Conservation (phyloP, 2,888 invertebrate species). For the Margaritifera margaritifera region DNA sequence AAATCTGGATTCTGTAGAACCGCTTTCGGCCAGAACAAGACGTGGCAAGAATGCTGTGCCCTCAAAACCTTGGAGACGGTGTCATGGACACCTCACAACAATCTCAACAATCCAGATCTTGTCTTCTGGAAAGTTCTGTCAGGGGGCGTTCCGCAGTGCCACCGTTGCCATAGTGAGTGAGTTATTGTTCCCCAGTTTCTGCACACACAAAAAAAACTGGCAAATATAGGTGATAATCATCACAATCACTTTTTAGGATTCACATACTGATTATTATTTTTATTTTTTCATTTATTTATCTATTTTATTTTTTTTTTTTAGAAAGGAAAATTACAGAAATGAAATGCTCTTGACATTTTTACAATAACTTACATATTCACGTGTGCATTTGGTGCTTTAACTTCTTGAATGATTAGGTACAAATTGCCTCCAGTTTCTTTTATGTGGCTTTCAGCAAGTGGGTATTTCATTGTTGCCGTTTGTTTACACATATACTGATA, state of each 20-base stretch:
- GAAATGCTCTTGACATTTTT: too few relatives aligned
- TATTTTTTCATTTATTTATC: constrained; percentile 2
- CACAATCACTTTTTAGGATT: too few relatives aligned
- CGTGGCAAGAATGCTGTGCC: constrained; percentile 43
- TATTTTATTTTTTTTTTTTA: too few relatives aligned
- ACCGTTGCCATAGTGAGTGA: constrained; percentile 55
- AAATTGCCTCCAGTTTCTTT: too few relatives aligned
- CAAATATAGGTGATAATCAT: not conserved
- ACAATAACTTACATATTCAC: too few relatives aligned
- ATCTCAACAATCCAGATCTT: constrained; percentile 24
- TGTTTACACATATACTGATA: too few relatives aligned
- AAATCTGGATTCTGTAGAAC: constrained; percentile 33
- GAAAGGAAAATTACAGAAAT: too few relatives aligned
- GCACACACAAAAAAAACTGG: too few relatives aligned
- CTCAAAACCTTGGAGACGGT: constrained; percentile 13
- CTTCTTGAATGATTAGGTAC: too few relatives aligned
- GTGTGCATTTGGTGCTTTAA: too few relatives aligned
- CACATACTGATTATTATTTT: not conserved
- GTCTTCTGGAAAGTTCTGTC: constrained; percentile 44
- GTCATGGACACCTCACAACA: constrained; percentile 41
- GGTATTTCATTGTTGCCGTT: too few relatives aligned
- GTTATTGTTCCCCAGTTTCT: constrained; percentile 3
- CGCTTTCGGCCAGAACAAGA: constrained; percentile 38
- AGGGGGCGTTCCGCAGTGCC: constrained; percentile 37
- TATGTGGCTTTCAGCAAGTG: too few relatives aligned